phyloP scores from a whole-genome alignment of 2,888 invertebrate genomes.

The Drosophila kuntzei region DNA sequence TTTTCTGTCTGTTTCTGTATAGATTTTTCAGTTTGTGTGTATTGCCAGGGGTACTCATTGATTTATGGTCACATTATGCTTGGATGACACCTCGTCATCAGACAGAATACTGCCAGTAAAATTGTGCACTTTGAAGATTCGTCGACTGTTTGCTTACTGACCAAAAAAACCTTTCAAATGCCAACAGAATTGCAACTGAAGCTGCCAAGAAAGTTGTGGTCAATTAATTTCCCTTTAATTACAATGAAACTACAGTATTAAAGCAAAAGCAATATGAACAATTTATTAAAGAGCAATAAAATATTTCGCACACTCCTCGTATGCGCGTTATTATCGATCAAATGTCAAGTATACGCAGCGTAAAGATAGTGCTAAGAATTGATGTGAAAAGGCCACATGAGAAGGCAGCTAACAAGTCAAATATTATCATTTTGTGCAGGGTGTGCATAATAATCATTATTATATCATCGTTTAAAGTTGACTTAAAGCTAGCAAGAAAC shows the following conservation, averaged over 20 bases:
- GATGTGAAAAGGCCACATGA: not conserved
- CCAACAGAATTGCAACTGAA: conserved; percentile 9
- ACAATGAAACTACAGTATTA: not conserved
- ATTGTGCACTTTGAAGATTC: conserved; percentile 8
- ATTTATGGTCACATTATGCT: conserved; percentile 57
- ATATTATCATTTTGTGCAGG: not conserved
- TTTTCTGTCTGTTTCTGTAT: not conserved
- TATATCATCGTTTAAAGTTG: not conserved
- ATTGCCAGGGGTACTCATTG: conserved; percentile 45
- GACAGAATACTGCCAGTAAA: not conserved
- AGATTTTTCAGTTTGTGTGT: not conserved
- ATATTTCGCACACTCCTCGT: conserved; percentile 15
- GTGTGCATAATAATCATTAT: not conserved
- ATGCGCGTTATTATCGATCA: conserved; percentile 18
- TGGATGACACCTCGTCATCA: conserved; percentile 5
- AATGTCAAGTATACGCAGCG: conserved; percentile 35
- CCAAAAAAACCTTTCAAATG: conserved; percentile 25
- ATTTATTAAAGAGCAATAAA: conserved; percentile 16
- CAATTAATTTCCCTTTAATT: conserved; percentile 51
- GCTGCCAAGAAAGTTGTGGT: conserved; percentile 35
- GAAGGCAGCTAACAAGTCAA: not conserved
- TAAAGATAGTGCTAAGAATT: conserved; percentile 4
- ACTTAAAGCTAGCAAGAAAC: not conserved
- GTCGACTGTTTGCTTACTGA: conserved; percentile 8
- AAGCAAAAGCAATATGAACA: conserved; percentile 3